A percentile compares a stretch with the other conserved stretches of the same genome.
phyloP scores from a whole-genome alignment of 2,888 invertebrate genomes.

The Ophion ventricosus region DNA sequence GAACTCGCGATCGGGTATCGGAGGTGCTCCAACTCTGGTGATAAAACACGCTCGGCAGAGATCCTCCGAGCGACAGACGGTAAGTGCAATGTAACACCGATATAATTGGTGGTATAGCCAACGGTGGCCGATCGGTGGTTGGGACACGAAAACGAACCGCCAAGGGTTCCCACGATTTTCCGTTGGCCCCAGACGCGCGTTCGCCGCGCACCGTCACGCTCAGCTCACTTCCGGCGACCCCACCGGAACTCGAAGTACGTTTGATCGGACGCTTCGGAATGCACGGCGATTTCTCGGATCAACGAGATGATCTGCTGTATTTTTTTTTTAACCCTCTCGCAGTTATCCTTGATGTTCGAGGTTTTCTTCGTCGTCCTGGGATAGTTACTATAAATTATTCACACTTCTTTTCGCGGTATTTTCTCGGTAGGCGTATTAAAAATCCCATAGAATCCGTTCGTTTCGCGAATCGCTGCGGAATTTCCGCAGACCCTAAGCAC shows the following conservation, averaged over 20 bases:
- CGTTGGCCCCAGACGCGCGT: conserved; percentile 74
- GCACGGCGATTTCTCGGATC: conserved; percentile 35
- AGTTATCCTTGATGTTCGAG: neutral
- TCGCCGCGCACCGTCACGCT: conserved; percentile 76
- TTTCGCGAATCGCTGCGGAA: neutral
- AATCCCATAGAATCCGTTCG: neutral
- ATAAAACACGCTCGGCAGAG: neutral
- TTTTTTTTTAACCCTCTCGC: neutral
- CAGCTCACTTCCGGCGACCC: conserved; percentile 80
- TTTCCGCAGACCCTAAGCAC: neutral
- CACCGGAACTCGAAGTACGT: conserved; percentile 81
- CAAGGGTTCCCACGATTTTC: conserved; percentile 82
- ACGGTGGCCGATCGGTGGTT: neutral
- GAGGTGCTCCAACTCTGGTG: neutral
- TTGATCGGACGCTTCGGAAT: conserved; percentile 69
- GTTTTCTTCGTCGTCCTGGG: neutral
- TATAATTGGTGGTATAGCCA: neutral
- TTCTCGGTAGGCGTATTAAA: neutral
- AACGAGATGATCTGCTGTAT: neutral
- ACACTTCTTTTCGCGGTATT: neutral
- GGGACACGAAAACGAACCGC: conserved; percentile 31
- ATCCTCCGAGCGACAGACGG: neutral
- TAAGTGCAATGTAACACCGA: neutral
- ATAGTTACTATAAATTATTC: neutral
- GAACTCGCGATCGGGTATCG: conserved; percentile 1